Base-by-base conservation (phyloP, 92 coral and sea anemone species). In the Palythoa caribaeorum region DNA sequence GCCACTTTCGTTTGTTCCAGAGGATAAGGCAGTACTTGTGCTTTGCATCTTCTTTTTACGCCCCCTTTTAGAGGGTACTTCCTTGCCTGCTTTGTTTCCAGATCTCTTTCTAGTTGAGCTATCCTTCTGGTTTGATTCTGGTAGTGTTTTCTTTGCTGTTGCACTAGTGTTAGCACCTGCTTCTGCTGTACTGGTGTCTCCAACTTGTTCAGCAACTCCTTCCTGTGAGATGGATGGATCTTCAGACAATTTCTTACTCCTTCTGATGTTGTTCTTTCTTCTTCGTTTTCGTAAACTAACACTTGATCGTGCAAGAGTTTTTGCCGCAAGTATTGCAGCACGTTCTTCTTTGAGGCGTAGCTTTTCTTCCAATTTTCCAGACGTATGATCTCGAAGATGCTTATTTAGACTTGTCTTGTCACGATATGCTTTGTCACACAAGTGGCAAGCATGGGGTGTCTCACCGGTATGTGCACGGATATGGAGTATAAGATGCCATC, bases 341-440 rank as follows among this genome's bases (percentile, higher is more conserved):
- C 86, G 86, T 35, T 81, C 75, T 65, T 81, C 86, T 37, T 81
- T 81, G 63, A 28, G 44, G 51, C 86, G 86, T 15, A 66, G 76
- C n/a, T 69, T 65, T 66, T 81, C 86, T 17, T 81, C 86, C n/a
- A 81, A 63, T 68, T 66, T 81, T 10, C 86, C 86, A 9, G 86
- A 81, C 76, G 14, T 2, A 36, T 81, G 86, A 65, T 81, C 86
- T 65, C 86, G 86, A 9, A 81, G 75, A 51, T 81, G 86, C 55
- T 81, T 81, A 55, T 81, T 81, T 19, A 81, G 76, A 81, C 86
- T 66, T 36, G 75, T 65, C 48, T 68, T 66, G 76, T 81, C 86
- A 44, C 86, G 86, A 66, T 63, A 81, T 21, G 86, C 60, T 81
- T 81, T 81, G 39, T 81, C 86, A 65, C 86, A 81, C 86, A 81